These are phyloP conservation scores for Leptopilina boulardi DNA, from an alignment of 1,140 invertebrate species.

Conservation along the genomic window DNA sequence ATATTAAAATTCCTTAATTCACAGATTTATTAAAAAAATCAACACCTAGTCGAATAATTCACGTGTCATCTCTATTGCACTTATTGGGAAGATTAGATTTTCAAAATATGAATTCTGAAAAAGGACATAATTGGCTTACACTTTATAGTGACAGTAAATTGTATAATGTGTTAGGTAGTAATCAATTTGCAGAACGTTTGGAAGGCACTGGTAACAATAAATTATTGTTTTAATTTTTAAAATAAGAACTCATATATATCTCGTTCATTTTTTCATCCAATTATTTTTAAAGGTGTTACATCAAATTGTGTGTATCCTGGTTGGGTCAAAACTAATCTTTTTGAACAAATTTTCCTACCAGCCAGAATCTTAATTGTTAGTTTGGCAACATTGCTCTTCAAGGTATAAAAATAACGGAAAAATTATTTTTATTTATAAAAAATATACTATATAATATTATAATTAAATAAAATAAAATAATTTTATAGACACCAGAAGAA, in stretches of 20 bases:
- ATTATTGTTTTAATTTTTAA: neutral
- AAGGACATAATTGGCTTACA: slow-evolving; percentile 81
- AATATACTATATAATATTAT: slow-evolving; percentile 76
- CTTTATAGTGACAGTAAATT: slow-evolving; percentile 90
- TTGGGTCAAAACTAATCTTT: slow-evolving; percentile 87
- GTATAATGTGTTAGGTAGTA: slow-evolving; percentile 91
- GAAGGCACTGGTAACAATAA: slow-evolving; percentile 80
- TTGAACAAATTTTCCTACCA: slow-evolving; percentile 89
- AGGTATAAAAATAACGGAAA: neutral
- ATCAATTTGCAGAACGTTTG: slow-evolving; percentile 87
- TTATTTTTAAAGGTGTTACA: slow-evolving; percentile 76
- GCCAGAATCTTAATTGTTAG: slow-evolving; percentile 58
- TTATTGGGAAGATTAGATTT: slow-evolving; percentile 84
- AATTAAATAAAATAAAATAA: slow-evolving; percentile 80
- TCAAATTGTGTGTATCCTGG: slow-evolving; percentile 92
- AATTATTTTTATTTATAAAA: neutral
- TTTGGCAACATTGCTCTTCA: neutral
- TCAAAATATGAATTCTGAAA: slow-evolving; percentile 85
- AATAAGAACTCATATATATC: no score
- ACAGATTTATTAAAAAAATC: slow-evolving; percentile 89
- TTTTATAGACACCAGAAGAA: slow-evolving; percentile 84
- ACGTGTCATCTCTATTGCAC: slow-evolving; percentile 91
- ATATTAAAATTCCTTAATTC: slow-evolving; percentile 44
- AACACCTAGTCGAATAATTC: slow-evolving; percentile 87
- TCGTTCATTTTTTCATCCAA: no score